Evolutionary conservation across 2,797 vertebrate species (phyloP), one percentile per base, ranked within the genome.

Genomic region (Channa striata): DNA sequence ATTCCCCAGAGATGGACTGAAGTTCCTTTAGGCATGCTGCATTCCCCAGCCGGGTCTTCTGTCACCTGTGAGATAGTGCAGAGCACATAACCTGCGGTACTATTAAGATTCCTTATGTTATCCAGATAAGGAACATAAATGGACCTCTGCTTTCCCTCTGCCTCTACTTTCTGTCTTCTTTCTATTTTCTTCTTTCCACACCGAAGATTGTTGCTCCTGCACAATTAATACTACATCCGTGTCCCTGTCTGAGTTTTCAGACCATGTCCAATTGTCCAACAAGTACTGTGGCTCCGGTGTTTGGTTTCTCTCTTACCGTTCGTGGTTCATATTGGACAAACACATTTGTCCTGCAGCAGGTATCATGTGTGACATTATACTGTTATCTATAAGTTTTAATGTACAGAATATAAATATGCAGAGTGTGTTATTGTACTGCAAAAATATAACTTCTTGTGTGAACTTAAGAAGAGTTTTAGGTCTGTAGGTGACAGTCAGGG

Each of bases 71-170:
- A 91, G 82, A 92, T 81, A 86, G 85, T 46, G 2, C 81, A 82
- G 84, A 89, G 81, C 70, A 78, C 72, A 77, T 67, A 88, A 90
- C 77, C 76, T 83, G 74, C 75, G 68, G 77, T 59, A 56, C 74
- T 79, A 78, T 87, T 88, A 84, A 84, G 79, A 88, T 80, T 89
- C 80, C 79, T 91, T 64, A 80, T 85, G 84, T 80, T 87, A 48
- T 70, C 61, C 80, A 87, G 86, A 91, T 91, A 87, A 90, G 82
- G 53, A 54, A 82, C 83, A 72, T 73, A 78, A 82, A 49, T 57
- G 62, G 72, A 78, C 51, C 67, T 82, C 77, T 75, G 78, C 77
- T 82, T 82, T 72, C 69, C 50, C 63, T 87, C 81, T 66, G 21
- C 21, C 59, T 73, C 58, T 53, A 54, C 67, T 70, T 80, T 64